Evolutionary conservation across 1,140 invertebrate genomes (phyloP).

Genomic region (Scaptodrosophila lebanonensis): DNA sequence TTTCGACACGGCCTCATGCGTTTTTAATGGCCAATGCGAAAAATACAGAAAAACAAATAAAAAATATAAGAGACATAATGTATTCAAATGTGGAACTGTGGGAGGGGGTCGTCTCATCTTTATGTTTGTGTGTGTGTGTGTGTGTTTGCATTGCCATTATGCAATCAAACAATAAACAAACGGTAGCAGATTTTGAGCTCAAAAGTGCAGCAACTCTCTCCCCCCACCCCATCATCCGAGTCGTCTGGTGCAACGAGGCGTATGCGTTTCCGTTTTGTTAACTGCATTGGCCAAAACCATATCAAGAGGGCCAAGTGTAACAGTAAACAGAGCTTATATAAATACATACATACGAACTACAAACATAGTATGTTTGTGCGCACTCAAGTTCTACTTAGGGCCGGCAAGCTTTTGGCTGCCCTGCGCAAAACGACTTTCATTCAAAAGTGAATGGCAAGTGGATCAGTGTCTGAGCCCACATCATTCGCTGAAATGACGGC

Average conservation of each 20-base stretch:
- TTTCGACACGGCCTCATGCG: conserved; percentile 50
- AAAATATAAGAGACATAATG: conserved; percentile 14
- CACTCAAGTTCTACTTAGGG: background rate
- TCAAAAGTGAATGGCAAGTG: conserved; percentile 12
- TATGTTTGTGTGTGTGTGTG: conserved; percentile 22
- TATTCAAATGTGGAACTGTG: conserved; percentile 61
- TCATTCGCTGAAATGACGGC: no score
- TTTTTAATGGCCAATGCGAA: conserved; percentile 68
- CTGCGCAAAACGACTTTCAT: conserved; percentile 9
- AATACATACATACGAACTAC: no score
- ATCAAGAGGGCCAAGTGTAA: no score
- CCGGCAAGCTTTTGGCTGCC: no score
- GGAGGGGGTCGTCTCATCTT: conserved; percentile 27
- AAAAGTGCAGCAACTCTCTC: no score
- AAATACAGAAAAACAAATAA: conserved; percentile 15
- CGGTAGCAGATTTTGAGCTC: conserved; percentile 24
- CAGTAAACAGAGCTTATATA: no score
- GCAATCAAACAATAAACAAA: conserved; percentile 30
- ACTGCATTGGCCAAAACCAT: no score
- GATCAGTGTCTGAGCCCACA: no score
- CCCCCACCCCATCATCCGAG: conserved; percentile 8
- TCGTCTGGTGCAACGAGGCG: conserved; percentile 53
- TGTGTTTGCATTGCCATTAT: conserved; percentile 23
- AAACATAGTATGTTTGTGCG: no score
- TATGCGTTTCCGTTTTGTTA: conserved; percentile 64